Percentiles rank a stretch among this genome's conserved stretches.
These are phyloP conservation scores for Dryoscopus gambensis DNA, from an alignment of 2,113 vertebrate species.

Conservation along the genomic window DNA sequence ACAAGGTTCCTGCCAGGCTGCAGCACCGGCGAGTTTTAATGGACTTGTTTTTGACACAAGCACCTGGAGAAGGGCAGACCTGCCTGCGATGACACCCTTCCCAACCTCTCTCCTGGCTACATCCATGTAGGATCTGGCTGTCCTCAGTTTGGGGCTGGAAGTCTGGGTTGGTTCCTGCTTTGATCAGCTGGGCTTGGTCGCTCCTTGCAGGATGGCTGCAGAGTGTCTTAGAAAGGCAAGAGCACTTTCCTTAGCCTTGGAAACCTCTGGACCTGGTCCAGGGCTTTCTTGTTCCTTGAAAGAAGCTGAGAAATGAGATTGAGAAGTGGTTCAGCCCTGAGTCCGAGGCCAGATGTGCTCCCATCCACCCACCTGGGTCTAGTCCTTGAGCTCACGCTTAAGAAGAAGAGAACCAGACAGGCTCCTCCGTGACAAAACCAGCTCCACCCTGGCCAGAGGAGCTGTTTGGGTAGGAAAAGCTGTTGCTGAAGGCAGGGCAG, in stretches of 20 bases:
- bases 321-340: not conserved
- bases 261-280: not conserved
- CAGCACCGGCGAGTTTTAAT: accelerated
- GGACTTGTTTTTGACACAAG: not conserved
- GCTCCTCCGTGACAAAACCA: not conserved
- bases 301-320: not conserved
- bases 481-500: not conserved
- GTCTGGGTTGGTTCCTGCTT: not conserved
- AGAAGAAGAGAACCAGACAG: not conserved
- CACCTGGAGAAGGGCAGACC: not conserved
- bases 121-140: accelerated
- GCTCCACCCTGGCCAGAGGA: not conserved
- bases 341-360: not conserved
- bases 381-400: not conserved
- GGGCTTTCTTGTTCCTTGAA: not conserved
- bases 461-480: not conserved
- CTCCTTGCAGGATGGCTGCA: not conserved
- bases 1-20: not conserved
- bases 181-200: not conserved
- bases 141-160: not conserved
- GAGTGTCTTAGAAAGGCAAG: not conserved
- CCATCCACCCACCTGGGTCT: not conserved
- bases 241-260: not conserved
- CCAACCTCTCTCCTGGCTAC: not conserved
- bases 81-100: accelerated